A percentile compares a stretch with the other conserved stretches of the same genome.
These are phyloP conservation scores for Hirtodrosophila confusa DNA, from an alignment of 2,888 invertebrate genomes.

Conservation along the genomic window DNA sequence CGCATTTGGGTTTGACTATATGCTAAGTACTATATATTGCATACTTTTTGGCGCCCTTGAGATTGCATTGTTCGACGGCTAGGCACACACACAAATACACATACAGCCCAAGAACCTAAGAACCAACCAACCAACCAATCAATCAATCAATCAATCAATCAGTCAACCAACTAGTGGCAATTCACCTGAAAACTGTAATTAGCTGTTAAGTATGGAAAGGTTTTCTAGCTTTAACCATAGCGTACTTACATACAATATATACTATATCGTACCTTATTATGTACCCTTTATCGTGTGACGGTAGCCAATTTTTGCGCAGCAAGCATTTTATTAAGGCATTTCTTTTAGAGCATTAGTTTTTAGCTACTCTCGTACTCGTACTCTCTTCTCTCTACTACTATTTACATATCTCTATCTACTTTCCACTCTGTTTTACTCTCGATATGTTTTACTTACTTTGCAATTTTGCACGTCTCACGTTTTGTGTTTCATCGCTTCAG, in stretches of 20 bases:
- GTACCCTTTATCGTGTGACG: conserved; percentile 34
- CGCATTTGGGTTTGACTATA: conserved; percentile 78
- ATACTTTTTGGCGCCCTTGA: conserved; percentile 74
- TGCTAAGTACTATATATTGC: conserved; percentile 72
- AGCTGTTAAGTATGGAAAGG: conserved; percentile 73
- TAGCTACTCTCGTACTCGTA: conserved; percentile 23
- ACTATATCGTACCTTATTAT: conserved; percentile 40
- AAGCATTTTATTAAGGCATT: conserved; percentile 65
- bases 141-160: conserved; percentile 28
- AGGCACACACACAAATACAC: conserved; percentile 55
- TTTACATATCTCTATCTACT: conserved; percentile 19
- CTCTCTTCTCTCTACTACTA: conserved; percentile 22
- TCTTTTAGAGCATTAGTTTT: conserved; percentile 54
- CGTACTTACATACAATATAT: conserved; percentile 51
- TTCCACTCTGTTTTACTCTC: conserved; percentile 25
- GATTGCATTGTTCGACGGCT: conserved; percentile 67
- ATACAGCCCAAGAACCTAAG: conserved; percentile 22
- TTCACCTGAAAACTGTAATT: conserved; percentile 63
- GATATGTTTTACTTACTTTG: conserved; percentile 35
- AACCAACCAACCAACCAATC: conserved; percentile 29
- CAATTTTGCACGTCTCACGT: conserved; percentile 48
- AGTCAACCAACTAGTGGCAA: conserved; percentile 63
- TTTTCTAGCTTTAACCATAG: conserved; percentile 71
- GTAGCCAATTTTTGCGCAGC: conserved; percentile 55
- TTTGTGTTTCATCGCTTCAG: conserved; percentile 35